Percentiles rank a stretch among this genome's conserved stretches.
Conservation (phyloP, 2,797 vertebrate species). For the Sebastes taczanowskii region DNA sequence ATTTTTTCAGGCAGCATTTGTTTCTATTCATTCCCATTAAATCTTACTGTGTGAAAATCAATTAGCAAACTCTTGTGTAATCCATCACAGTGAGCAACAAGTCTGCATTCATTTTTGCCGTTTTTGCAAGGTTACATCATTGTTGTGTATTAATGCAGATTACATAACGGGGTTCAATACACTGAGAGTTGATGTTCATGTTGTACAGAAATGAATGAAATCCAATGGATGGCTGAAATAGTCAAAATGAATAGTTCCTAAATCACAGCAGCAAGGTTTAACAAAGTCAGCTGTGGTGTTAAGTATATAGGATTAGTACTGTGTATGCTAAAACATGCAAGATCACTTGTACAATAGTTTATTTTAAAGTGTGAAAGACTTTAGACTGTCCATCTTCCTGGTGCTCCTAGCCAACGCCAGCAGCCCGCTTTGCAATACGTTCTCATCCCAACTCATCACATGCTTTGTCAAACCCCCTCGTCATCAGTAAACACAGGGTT, state of each 20-base stretch:
- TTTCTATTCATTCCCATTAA: neutral
- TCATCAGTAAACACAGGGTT: too few relatives aligned
- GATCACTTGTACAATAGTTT: neutral
- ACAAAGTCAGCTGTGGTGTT: neutral
- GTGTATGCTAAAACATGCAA: neutral
- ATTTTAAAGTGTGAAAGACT: neutral
- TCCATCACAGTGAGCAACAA: neutral
- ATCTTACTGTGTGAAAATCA: neutral
- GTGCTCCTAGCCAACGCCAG: neutral
- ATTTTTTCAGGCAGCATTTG: neutral
- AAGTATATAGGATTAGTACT: too few relatives aligned
- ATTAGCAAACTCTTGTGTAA: neutral
- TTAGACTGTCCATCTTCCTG: neutral
- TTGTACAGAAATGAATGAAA: neutral
- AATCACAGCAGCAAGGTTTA: neutral
- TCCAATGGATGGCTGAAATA: neutral
- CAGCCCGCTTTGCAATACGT: neutral
- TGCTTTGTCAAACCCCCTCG: too few relatives aligned
- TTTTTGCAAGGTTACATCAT: neutral
- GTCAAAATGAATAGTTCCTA: neutral
- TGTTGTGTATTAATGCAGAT: neutral
- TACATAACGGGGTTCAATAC: neutral
- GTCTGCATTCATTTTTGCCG: neutral
- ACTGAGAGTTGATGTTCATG: neutral
- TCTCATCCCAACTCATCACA: too few relatives aligned